These are phyloP conservation scores for Xyrauchen texanus DNA, from an alignment of 2,113 vertebrate species.

Conservation along the genomic window DNA sequence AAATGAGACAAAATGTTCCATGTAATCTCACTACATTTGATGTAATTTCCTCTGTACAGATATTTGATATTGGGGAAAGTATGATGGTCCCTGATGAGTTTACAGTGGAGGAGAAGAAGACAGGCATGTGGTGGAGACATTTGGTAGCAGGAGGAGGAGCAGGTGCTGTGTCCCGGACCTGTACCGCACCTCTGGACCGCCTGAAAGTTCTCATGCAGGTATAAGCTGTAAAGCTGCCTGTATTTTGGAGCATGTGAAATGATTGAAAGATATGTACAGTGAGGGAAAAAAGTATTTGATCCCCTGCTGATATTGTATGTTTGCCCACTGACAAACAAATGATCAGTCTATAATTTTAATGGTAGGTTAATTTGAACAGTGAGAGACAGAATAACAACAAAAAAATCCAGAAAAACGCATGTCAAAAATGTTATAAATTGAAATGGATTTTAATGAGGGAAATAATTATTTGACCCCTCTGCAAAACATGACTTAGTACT, in stretches of 20 bases:
- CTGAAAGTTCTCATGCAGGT: conserved; percentile 99
- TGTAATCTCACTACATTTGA: neutral
- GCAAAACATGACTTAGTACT: too few relatives aligned
- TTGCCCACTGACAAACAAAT: too few relatives aligned
- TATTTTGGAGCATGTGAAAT: neutral
- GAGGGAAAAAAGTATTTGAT: too few relatives aligned
- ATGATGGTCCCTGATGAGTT: conserved; percentile 93
- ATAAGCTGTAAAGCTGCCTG: conserved; percentile 13
- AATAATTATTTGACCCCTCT: too few relatives aligned
- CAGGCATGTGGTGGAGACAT: conserved; percentile 95
- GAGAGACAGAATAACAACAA: too few relatives aligned
- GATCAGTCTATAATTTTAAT: too few relatives aligned
- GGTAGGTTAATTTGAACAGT: too few relatives aligned
- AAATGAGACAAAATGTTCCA: neutral
- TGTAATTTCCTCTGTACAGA: conserved; percentile 70
- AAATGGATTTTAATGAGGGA: too few relatives aligned
- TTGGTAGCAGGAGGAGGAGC: conserved; percentile 94
- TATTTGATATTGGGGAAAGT: conserved; percentile 95
- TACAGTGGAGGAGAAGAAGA: conserved; percentile 91
- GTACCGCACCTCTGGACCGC: conserved; percentile 91
- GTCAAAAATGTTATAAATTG: too few relatives aligned
- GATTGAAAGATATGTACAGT: too few relatives aligned
- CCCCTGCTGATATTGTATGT: too few relatives aligned
- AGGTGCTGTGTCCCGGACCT: conserved; percentile 90
- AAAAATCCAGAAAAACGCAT: too few relatives aligned